Conservation (phyloP, 2,888 invertebrate species). For the Hipparchia semele region DNA sequence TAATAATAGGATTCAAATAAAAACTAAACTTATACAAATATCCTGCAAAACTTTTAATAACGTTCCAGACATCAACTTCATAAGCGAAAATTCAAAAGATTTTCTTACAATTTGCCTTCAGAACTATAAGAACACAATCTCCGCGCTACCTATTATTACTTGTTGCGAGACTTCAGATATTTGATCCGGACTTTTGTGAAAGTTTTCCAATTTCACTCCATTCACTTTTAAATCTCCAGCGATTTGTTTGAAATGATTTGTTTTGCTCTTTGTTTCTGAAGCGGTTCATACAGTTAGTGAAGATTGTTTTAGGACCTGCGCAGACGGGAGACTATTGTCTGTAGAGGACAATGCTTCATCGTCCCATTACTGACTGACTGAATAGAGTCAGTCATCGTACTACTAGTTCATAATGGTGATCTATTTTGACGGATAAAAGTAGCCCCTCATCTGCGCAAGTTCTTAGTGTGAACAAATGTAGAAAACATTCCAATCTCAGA, state of each 20-base stretch:
- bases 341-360: too few species aligned
- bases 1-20: too few species aligned
- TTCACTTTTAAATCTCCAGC: constrained; percentile 7
- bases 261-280: constrained; percentile 2
- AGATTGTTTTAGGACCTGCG: too few species aligned
- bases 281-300: not conserved
- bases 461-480: too few species aligned
- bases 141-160: constrained; percentile 8
- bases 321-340: too few species aligned
- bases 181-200: constrained; percentile 14
- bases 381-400: too few species aligned
- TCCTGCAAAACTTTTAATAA: constrained; percentile 4
- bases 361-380: too few species aligned
- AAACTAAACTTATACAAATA: not conserved
- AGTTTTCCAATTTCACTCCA: constrained; percentile 27
- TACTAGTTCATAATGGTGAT: too few species aligned
- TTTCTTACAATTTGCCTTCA: not conserved
- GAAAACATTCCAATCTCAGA: too few species aligned
- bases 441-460: too few species aligned
- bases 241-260: constrained; percentile 7
- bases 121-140: constrained; percentile 1
- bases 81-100: constrained; percentile 2
- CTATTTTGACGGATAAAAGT: too few species aligned
- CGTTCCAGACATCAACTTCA: not conserved
- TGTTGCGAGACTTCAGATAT: constrained; percentile 10